Percentiles rank a stretch among this genome's conserved stretches.
phyloP scores from a whole-genome alignment of 2,113 vertebrate species.

The Rhinolophus sinicus region DNA sequence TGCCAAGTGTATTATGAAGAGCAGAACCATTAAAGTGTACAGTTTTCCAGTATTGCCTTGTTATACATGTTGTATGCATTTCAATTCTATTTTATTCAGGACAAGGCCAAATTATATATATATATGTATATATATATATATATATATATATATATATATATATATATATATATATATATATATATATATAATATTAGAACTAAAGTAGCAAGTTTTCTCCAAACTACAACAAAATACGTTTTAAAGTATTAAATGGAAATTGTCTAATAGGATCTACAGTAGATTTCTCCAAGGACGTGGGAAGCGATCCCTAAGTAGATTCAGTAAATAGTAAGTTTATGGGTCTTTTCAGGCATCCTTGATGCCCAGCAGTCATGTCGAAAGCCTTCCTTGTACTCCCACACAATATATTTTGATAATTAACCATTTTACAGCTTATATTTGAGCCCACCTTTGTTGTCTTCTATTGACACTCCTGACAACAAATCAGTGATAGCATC shows the following conservation, averaged over 20 bases:
- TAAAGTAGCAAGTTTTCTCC: slow-evolving; percentile 40
- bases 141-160: too few species aligned
- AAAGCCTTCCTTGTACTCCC: neutral
- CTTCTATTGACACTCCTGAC: neutral
- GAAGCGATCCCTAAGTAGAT: neutral
- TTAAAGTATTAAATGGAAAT: slow-evolving; percentile 46
- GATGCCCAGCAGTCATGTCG: neutral
- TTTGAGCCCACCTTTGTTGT: neutral
- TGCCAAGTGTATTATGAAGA: neutral
- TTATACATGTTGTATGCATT: neutral
- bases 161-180: neutral
- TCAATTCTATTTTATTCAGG: neutral
- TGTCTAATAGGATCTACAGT: neutral
- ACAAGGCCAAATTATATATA: neutral
- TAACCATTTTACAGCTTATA: neutral
- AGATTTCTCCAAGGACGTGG: neutral
- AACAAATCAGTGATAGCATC: neutral
- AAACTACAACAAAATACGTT: neutral
- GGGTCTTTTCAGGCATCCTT: neutral
- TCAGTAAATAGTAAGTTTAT: neutral
- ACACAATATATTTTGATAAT: neutral
- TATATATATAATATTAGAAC: neutral
- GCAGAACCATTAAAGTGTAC: neutral
- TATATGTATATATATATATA: neutral
- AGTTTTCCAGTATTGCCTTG: neutral